phyloP scores from a whole-genome alignment of 2,888 invertebrate genomes.

The Spatulosminthurus flaviceps region DNA sequence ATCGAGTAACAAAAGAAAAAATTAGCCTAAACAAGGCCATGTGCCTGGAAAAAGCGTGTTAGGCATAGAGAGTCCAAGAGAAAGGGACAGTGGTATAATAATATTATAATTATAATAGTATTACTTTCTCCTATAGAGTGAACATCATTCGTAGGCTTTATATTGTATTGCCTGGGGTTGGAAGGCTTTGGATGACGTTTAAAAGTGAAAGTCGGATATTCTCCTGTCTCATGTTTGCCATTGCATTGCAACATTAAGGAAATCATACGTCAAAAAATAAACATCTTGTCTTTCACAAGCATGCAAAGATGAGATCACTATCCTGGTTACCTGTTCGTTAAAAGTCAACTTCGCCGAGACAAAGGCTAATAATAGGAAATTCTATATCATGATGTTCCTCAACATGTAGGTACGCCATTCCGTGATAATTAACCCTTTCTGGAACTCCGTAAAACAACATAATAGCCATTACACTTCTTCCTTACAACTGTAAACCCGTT shows the following conservation, averaged over 20 bases:
- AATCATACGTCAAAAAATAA: not conserved
- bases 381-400: constrained; percentile 3
- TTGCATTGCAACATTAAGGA: constrained; percentile 1
- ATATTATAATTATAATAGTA: not conserved
- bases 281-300: constrained; percentile 5
- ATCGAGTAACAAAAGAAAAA: not conserved
- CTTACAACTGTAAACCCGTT: no score
- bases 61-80: not conserved
- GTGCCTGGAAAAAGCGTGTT: constrained; percentile 15
- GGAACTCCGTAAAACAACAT: not conserved
- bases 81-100: constrained; percentile 12
- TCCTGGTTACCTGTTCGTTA: constrained; percentile 20
- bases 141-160: no score
- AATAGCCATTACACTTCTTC: no score
- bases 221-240: not conserved
- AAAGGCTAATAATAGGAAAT: constrained; percentile 26
- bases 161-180: no score
- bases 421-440: constrained; percentile 29
- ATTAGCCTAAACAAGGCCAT: constrained; percentile 13
- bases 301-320: constrained; percentile 1
- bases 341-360: constrained; percentile 1
- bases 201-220: not conserved
- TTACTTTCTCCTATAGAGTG: no score
- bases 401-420: not conserved
- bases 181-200: not conserved